A percentile compares a stretch with the other conserved stretches of the same genome.
Conservation (phyloP, 1,140 invertebrate genomes). For the Pogonognathellus flavescens region DNA sequence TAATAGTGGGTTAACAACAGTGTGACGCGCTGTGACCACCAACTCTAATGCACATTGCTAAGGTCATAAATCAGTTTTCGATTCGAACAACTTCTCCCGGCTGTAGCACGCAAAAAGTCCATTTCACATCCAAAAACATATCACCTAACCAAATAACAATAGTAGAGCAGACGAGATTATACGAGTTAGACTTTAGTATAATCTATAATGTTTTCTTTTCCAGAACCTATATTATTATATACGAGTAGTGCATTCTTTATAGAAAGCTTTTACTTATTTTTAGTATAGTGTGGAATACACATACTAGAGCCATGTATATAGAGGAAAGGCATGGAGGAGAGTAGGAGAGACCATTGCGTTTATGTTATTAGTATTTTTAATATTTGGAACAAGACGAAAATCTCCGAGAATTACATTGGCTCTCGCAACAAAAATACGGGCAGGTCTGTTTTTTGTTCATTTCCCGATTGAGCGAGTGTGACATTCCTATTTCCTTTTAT, state of each 20-base stretch:
- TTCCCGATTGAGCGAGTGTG: conserved; percentile 23
- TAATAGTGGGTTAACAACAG: neutral
- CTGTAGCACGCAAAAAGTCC: conserved; percentile 60
- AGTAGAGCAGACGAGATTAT: neutral
- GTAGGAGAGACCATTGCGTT: neutral
- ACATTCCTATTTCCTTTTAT: conserved; percentile 44
- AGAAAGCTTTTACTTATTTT: neutral
- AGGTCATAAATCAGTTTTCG: conserved; percentile 64
- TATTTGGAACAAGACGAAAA: conserved; percentile 15
- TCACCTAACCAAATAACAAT: conserved; percentile 47
- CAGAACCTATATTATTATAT: neutral
- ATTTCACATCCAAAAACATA: conserved; percentile 53
- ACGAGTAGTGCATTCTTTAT: neutral
- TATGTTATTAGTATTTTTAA: conserved; percentile 46
- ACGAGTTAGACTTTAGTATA: too few relatives aligned
- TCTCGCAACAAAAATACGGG: conserved; percentile 21
- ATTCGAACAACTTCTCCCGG: conserved; percentile 53
- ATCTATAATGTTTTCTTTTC: neutral
- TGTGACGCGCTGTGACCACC: conserved; percentile 35
- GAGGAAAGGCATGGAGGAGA: neutral
- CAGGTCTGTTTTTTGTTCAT: conserved; percentile 21
- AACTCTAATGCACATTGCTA: conserved; percentile 55
- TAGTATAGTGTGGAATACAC: neutral
- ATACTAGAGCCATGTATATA: too few relatives aligned
- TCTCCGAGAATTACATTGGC: conserved; percentile 34